Percentiles rank a stretch among this genome's conserved stretches.
These are phyloP conservation scores for Agrypnus murinus DNA, from an alignment of 2,888 invertebrate species.

Conservation along the genomic window DNA sequence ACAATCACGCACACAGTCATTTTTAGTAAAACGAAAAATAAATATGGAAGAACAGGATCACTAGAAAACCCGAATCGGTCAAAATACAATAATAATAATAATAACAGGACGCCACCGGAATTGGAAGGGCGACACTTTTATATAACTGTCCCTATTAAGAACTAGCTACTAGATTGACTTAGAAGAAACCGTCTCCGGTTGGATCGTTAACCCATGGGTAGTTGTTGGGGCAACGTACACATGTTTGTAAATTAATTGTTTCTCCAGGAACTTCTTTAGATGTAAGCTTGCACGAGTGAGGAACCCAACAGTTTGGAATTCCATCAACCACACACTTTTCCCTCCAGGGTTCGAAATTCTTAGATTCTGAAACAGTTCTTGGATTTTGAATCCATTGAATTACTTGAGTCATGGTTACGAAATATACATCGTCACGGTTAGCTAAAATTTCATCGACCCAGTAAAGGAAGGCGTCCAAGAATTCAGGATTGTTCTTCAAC, in stretches of 20 bases:
- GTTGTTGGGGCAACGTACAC: slow-evolving; percentile 94
- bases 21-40: slow-evolving; percentile 63
- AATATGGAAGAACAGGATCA: slow-evolving; percentile 67
- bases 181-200: slow-evolving; percentile 92
- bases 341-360: slow-evolving; percentile 96
- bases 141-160: slow-evolving; percentile 50
- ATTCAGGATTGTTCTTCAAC: slow-evolving; percentile 94
- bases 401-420: slow-evolving; percentile 96
- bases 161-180: slow-evolving; percentile 71
- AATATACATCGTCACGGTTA: slow-evolving; percentile 93
- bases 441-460: slow-evolving; percentile 93
- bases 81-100: too few relatives aligned
- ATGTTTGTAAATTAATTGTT: slow-evolving; percentile 94
- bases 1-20: slow-evolving; percentile 68
- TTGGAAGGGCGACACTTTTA: slow-evolving; percentile 55
- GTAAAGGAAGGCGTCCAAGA: slow-evolving; percentile 91
- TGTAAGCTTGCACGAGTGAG: slow-evolving; percentile 92
- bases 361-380: slow-evolving; percentile 86
- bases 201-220: slow-evolving; percentile 97
- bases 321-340: slow-evolving; percentile 95
- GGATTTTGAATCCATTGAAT: slow-evolving; percentile 98
- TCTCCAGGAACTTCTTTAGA: slow-evolving; percentile 96
- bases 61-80: slow-evolving; percentile 54
- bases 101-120: slow-evolving; percentile 41
- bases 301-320: slow-evolving; percentile 88